Evolutionary conservation across 2,888 invertebrate species (phyloP), one percentile per base, ranked within the genome.

Genomic region (Pandemis heparana): DNA sequence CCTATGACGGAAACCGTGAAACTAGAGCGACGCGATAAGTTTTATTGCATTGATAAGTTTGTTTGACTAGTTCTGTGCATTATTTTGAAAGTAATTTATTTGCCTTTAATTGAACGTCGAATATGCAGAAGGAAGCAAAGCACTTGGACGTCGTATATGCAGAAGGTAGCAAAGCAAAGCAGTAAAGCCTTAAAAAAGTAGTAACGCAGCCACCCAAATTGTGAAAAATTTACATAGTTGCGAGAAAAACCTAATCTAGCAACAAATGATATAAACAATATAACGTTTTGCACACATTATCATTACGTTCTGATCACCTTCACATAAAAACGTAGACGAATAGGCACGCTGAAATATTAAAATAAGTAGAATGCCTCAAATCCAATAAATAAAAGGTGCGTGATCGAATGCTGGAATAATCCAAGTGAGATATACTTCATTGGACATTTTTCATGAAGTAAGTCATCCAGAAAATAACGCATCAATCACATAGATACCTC

Each of bases 11-110:
- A 68, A 64, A 67, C 41, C 16, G 41, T 18, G 59, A 18, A 73
- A 70, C 64, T 70, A 18, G 74, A 60, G n/a, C 74, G 38, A 56
- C 8, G 32, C 51, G 73, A 73, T 73, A 74, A 43, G 18, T 14
- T 70, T 70, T 70, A 74, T 74, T 43, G 69, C 64, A 59, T 48
- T 53, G 64, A 74, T 74, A 74, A 43, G 18, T 60, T 63, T 60
- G 64, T 73, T 38, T 32, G n/a, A 64, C 62, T 62, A 56, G 65
- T 43, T 64, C 16, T 16, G 59, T 39, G 72, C 56, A 67, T 32
- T 46, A 41, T 48, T 61, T 43, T 12, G 63, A 38, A 8, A 41
- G n/a, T 62, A 7, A 39, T 61, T 38, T 61, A 39, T 61, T 38
- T 61, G 48, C 38, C 8, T 48, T 14, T 48, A 38, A 32, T 59